Evolutionary conservation across 92 coral and sea anemone genomes (phyloP).

Genomic region (Diadumene lineata): DNA sequence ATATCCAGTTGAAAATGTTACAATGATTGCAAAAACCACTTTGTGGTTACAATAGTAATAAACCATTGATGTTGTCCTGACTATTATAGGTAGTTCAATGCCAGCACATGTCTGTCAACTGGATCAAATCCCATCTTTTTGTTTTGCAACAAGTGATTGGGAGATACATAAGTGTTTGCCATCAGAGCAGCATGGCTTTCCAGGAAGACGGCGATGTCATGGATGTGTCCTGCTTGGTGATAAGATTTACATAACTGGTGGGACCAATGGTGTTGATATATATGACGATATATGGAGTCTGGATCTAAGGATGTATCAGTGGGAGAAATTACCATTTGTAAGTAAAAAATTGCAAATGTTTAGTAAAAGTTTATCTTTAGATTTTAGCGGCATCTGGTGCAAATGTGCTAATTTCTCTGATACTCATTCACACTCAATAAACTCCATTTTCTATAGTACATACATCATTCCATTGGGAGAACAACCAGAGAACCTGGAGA

Average conservation of each 20-base stretch:
- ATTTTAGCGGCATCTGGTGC: too few relatives aligned
- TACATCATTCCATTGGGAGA: too few relatives aligned
- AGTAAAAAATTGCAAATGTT: too few relatives aligned
- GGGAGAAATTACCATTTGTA: conserved; percentile 73
- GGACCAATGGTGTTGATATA: conserved; percentile 66
- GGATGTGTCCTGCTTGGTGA: conserved; percentile 82
- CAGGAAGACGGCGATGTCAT: conserved; percentile 90
- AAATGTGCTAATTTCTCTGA: too few relatives aligned
- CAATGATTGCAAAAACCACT: too few relatives aligned
- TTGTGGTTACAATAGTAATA: too few relatives aligned
- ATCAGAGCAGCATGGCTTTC: conserved; percentile 60
- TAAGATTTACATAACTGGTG: conserved; percentile 80
- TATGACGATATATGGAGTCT: conserved; percentile 92
- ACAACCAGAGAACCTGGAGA: too few relatives aligned
- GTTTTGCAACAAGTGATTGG: conserved; percentile 64
- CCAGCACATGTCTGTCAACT: conserved; percentile 62
- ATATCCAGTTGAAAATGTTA: too few relatives aligned
- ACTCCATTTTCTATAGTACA: too few relatives aligned
- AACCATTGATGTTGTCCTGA: too few relatives aligned
- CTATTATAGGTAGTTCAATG: not conserved
- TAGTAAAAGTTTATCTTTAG: too few relatives aligned
- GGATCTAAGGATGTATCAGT: conserved; percentile 67
- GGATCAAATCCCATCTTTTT: conserved; percentile 68
- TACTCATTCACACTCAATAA: too few relatives aligned
- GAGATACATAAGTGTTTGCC: conserved; percentile 55